Evolutionary conservation across 2,797 vertebrate species (phyloP), one percentile per base, ranked within the genome.

Genomic region (Gymnothorax reevesii): DNA sequence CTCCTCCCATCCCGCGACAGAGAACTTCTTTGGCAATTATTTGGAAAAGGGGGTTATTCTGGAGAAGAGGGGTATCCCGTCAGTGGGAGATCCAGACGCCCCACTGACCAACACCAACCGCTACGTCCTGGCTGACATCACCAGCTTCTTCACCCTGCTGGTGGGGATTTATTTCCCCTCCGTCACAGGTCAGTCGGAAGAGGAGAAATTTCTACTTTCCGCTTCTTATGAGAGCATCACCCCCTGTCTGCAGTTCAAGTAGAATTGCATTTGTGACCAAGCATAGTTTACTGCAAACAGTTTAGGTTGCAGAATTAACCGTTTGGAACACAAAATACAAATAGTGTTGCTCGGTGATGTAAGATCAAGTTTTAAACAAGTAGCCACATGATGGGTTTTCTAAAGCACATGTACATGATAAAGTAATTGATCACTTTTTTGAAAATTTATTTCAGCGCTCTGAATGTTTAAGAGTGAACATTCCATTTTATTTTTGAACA

Each of bases 121-220:
- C 59, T 99, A 98, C 0, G 97, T 99, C 91, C 95, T 98, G 91
- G 97, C 97, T 0, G 98, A 99, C 95, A 99, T 98, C 96, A 96
- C 97, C 89, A 97, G 97, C 84, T 99, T 98, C 93, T 99, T 99
- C 89, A 99, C 98, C 0, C 93, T 99, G 90, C 94, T 99, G 80
- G 98, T 99, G 0, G 98, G 98, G 92, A 99, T 99, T 95, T 99
- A 99, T 94, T 99, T 99, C 93, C 98, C 98, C 6, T 99, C 98
- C 0, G 98, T 99, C 89, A 99, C 98, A 95, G 98, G 98, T 99
- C 85, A 90, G 93, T 85, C 22, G 17, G 15, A 59, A 62, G 66
- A 33, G 7, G 73, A 27, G 42, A 33, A 5, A 10, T 17, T 20
- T 42, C 75, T 2, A 49, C 7, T 52, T 27, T 17, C 3, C 15